Percentiles rank a stretch among this genome's conserved stretches.
phyloP scores from a whole-genome alignment of 2,888 invertebrate genomes.

The Cephus pygmeus region DNA sequence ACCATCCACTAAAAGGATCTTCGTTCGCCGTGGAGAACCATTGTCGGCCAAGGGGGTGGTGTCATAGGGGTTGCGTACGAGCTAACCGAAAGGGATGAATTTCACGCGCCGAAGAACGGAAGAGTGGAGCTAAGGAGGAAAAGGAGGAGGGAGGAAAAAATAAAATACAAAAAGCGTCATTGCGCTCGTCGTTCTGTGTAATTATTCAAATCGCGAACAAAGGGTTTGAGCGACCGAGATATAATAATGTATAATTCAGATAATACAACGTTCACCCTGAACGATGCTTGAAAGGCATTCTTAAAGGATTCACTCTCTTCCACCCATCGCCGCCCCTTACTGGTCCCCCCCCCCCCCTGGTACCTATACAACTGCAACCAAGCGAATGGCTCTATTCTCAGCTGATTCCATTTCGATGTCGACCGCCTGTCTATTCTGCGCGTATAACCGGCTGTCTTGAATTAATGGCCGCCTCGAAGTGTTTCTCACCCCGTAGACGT shows the following conservation, averaged over 20 bases:
- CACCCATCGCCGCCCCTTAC: constrained; percentile 3
- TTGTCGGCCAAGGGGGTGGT: no score
- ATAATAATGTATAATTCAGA: constrained; percentile 42
- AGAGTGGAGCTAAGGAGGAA: constrained; percentile 13
- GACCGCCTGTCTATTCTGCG: constrained; percentile 31
- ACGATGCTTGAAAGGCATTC: constrained; percentile 22
- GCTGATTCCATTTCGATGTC: constrained; percentile 21
- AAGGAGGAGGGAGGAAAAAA: constrained; percentile 16
- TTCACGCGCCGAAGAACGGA: background rate
- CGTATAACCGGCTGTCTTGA: constrained; percentile 35
- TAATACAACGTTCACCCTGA: constrained; percentile 33
- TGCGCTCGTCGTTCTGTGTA: constrained; percentile 28
- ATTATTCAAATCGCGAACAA: constrained; percentile 39
- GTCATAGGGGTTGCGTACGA: no score
- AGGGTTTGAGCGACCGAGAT: constrained; percentile 29
- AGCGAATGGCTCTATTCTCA: constrained; percentile 26
- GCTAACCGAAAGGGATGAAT: no score
- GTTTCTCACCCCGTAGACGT: constrained; percentile 22
- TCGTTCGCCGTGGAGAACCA: no score
- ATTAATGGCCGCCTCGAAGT: constrained; percentile 31
- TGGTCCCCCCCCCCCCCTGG: background rate
- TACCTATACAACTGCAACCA: constrained; percentile 21
- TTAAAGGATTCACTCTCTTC: constrained; percentile 15
- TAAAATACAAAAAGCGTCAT: constrained; percentile 14
- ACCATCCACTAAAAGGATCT: no score